Percentiles rank a stretch among this genome's conserved stretches.
These are phyloP conservation scores for Conomelus anceps DNA, from an alignment of 2,888 invertebrate species.

Conservation along the genomic window DNA sequence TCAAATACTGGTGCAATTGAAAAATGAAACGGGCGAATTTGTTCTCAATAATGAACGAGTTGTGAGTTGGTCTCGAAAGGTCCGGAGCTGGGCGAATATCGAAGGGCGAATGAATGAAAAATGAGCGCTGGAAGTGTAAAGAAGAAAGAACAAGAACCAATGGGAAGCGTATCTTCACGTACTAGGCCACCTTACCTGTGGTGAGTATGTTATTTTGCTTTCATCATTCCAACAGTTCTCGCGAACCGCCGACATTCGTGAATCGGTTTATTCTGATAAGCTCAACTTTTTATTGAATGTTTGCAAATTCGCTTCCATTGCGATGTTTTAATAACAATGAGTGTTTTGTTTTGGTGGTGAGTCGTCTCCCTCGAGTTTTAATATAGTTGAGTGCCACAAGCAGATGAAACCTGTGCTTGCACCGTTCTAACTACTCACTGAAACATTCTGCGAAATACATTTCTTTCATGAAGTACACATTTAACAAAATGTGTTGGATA, in stretches of 20 bases:
- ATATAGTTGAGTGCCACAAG: background rate
- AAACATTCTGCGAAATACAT: background rate
- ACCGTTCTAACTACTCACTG: background rate
- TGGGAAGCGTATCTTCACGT: too few species aligned
- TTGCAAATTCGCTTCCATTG: background rate
- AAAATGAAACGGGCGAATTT: background rate
- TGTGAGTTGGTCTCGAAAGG: background rate
- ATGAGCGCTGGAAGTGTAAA: background rate
- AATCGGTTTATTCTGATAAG: background rate
- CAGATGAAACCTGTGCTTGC: background rate
- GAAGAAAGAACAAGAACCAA: background rate
- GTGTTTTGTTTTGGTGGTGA: background rate
- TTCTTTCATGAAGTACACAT: background rate
- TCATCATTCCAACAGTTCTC: background rate
- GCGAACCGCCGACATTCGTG: background rate
- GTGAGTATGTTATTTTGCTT: background rate
- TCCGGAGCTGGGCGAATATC: background rate
- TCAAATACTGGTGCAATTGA: background rate
- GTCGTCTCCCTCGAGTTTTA: background rate
- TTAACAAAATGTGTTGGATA: background rate
- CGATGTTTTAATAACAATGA: background rate
- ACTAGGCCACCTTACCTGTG: background rate
- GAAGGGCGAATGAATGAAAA: background rate
- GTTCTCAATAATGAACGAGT: background rate
- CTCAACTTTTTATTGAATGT: background rate